These are phyloP conservation scores for Melanchra persicariae DNA, from an alignment of 2,888 invertebrate genomes.

Conservation along the genomic window DNA sequence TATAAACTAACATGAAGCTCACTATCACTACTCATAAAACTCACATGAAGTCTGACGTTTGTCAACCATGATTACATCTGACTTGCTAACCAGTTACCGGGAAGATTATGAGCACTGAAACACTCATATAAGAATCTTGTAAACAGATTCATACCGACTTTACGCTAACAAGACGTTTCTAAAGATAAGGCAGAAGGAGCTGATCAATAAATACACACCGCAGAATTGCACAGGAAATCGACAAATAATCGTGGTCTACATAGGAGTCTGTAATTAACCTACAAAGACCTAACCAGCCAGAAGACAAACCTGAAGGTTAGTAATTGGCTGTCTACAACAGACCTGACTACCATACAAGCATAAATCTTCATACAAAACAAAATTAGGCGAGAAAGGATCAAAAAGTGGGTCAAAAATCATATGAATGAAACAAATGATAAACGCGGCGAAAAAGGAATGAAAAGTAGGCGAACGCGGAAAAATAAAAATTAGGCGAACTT, in stretches of 20 bases:
- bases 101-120: constrained; percentile 14
- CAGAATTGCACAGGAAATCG: neutral
- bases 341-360: no score
- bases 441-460: no score
- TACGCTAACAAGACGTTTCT: constrained; percentile 32
- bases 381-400: no score
- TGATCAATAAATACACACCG: constrained; percentile 1
- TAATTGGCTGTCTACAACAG: neutral
- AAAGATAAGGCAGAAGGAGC: constrained; percentile 18
- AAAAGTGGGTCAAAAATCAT: no score
- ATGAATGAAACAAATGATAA: no score
- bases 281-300: neutral
- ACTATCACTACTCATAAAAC: no score
- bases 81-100: constrained; percentile 42
- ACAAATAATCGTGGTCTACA: neutral
- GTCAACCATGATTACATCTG: constrained; percentile 55
- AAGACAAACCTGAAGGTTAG: neutral
- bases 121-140: constrained; percentile 37
- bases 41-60: constrained; percentile 38
- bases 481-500: no score
- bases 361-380: no score
- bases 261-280: neutral
- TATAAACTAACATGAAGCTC: no score
- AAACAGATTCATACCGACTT: constrained; percentile 25
- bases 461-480: no score